These are phyloP conservation scores for Zaprionus camerounensis DNA, from an alignment of 1,140 invertebrate species.

Conservation along the genomic window DNA sequence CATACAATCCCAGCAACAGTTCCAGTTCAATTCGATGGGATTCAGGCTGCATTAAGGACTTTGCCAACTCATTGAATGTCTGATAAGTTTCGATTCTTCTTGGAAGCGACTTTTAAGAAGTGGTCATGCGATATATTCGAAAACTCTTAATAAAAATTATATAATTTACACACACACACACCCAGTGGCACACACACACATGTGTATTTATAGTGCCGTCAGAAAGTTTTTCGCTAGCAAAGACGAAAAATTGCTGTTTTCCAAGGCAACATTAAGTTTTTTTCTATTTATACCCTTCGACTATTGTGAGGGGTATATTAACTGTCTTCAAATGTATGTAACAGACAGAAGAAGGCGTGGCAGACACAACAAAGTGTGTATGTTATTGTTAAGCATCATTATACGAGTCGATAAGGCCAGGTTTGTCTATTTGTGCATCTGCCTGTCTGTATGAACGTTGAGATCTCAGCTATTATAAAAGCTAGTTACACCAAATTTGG, in stretches of 20 bases:
- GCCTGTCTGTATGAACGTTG: too few relatives aligned
- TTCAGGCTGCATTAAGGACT: conserved; percentile 28
- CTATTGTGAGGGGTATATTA: too few relatives aligned
- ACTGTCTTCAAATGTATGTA: too few relatives aligned
- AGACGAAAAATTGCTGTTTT: conserved; percentile 64
- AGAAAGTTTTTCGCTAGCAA: conserved; percentile 37
- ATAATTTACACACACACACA: conserved; percentile 38
- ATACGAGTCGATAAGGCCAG: too few relatives aligned
- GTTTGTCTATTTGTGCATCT: too few relatives aligned
- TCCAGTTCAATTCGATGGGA: background rate
- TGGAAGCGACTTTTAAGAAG: conserved; percentile 39
- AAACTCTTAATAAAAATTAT: conserved; percentile 54
- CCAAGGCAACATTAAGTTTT: conserved; percentile 45
- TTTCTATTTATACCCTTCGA: conserved; percentile 3
- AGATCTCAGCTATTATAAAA: too few relatives aligned
- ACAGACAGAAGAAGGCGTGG: too few relatives aligned
- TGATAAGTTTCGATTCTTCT: conserved; percentile 25
- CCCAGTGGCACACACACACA: background rate
- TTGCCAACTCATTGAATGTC: conserved; percentile 48
- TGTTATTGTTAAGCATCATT: too few relatives aligned
- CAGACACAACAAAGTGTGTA: too few relatives aligned
- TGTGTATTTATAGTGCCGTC: conserved; percentile 61
- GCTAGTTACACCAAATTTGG: too few relatives aligned
- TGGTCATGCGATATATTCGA: conserved; percentile 29
- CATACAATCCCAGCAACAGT: conserved; percentile 4